These are phyloP conservation scores for Sebastes schlegelii DNA, from an alignment of 2,113 vertebrate genomes.

Conservation along the genomic window DNA sequence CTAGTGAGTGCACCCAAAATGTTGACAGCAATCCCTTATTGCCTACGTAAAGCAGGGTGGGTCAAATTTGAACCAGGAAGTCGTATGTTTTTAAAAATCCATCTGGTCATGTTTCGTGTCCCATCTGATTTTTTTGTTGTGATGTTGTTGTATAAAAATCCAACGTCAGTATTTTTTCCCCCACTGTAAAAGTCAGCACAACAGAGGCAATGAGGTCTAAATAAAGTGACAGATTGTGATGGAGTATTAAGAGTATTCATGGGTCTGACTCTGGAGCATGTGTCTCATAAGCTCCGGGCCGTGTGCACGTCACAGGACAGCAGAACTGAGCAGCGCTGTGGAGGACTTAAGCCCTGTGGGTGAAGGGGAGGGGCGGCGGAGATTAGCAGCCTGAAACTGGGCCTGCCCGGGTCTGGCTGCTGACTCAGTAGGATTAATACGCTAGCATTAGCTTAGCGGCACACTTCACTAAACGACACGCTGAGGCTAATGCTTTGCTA, in stretches of 20 bases:
- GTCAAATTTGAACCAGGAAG: no score
- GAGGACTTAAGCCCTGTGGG: slow-evolving; percentile 65
- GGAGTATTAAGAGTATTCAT: slow-evolving; percentile 53
- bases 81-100: no score
- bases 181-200: not conserved
- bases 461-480: slow-evolving; percentile 35
- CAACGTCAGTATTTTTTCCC: not conserved
- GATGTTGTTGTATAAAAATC: not conserved
- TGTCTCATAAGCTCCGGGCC: slow-evolving; percentile 65
- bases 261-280: slow-evolving; percentile 54
- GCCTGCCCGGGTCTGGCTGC: slow-evolving; percentile 56
- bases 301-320: slow-evolving; percentile 54
- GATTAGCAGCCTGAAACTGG: slow-evolving; percentile 77
- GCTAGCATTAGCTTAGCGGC: slow-evolving; percentile 68
- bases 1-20: no score
- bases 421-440: slow-evolving; percentile 74
- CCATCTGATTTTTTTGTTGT: no score
- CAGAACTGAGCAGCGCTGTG: slow-evolving; percentile 71
- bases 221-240: slow-evolving; percentile 61
- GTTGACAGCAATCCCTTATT: no score
- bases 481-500: slow-evolving; percentile 48
- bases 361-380: slow-evolving; percentile 43
- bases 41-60: no score
- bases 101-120: no score
- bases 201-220: slow-evolving; percentile 30